Conservation (phyloP, 64 coral and sea anemone species). For the Actinia equina region DNA sequence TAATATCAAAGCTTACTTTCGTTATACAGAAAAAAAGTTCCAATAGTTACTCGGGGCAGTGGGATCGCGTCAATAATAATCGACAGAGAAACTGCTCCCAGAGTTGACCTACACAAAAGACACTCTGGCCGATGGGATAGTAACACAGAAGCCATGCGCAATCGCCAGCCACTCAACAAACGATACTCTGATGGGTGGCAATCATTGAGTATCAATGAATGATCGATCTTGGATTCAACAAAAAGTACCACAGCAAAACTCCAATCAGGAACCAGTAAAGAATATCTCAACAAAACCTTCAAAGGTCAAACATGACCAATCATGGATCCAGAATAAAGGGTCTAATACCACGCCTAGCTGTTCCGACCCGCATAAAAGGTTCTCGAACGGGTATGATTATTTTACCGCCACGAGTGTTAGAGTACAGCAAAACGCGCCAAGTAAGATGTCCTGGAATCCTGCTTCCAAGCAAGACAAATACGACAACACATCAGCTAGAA, state of each 20-base stretch:
- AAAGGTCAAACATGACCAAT: not conserved
- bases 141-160: not conserved
- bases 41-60: not conserved
- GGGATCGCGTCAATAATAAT: not conserved
- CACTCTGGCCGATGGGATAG: not conserved
- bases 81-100: not conserved
- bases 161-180: not conserved
- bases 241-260: not conserved
- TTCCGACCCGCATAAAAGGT: not conserved
- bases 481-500: not conserved
- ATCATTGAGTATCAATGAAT: not conserved
- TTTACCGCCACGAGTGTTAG: not conserved
- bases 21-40: not conserved
- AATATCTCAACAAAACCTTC: not conserved
- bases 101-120: not conserved
- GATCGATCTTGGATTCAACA: not conserved
- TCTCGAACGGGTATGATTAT: not conserved
- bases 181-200: not conserved
- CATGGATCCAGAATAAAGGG: not conserved
- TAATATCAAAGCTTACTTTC: not conserved
- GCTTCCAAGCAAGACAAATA: not conserved
- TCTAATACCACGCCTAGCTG: not conserved
- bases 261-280: not conserved
- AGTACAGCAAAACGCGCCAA: not conserved
- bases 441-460: not conserved